Evolutionary conservation across 2,113 vertebrate species (phyloP), one percentile per base, ranked within the genome.

Genomic region (Platysteira castanea): DNA sequence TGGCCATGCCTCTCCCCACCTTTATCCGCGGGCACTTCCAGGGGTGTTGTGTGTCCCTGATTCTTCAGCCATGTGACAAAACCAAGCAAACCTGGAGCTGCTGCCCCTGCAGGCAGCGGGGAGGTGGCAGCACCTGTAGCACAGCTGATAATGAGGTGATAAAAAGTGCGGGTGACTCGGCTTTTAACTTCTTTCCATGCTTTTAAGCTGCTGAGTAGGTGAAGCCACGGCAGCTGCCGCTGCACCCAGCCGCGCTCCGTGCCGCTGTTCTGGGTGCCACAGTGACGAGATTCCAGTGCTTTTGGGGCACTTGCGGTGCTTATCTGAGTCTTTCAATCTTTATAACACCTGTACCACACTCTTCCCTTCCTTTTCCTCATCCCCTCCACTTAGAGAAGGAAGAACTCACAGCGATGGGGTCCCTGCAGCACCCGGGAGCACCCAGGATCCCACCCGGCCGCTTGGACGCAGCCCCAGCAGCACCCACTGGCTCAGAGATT

Each of bases 11-110:
- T 11, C 3, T 0, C 21, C 39, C 56, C 52, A 15, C 4, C 37
- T 28, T 50, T 4, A 0, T 16, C 11, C 4, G 1, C 1, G 8
- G 30, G 24, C 52, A 4, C 23, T 1, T 28, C 11, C 1, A 0
- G 46, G 37, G 22, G 2, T 10, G 19, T 5, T 15, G 21, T 7
- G 10, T 11, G 15, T 22, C 56, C 57, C 33, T 26, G 37, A 6
- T 44, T 80, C 52, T 53, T 26, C 77, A 89, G 22, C 59, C 23
- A 0, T 13, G 35, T 1, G 2, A 54, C 61, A 59, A 44, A 64
- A 54, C 31, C 31, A 18, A 56, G 14, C 41, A 35, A 73, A 47
- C 10, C 33, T 7, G 37, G 44, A 35, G 47, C 50, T 53, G 31
- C 83, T 5, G 3, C 22, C 23, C n/a, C 68, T 18, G 42, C 42